Percentiles rank a stretch among this genome's conserved stretches.
Conservation (phyloP, 2,797 vertebrate genomes). For the Cephalopachus bancanus region DNA sequence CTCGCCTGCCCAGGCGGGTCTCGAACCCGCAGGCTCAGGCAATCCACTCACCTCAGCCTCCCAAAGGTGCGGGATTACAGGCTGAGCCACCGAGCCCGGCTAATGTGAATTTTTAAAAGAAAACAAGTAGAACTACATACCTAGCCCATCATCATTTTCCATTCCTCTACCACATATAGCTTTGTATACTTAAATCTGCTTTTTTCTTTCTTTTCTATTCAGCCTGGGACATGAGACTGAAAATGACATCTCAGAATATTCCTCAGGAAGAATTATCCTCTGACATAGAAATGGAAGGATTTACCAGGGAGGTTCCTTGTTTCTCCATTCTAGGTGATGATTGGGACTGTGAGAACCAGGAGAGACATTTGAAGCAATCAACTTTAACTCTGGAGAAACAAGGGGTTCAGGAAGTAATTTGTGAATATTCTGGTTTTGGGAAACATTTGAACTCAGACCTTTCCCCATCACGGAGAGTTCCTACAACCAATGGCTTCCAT, state of each 20-base stretch:
- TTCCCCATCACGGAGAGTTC: slow-evolving; percentile 22
- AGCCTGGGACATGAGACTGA: slow-evolving; percentile 51
- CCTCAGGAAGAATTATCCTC: slow-evolving; percentile 17
- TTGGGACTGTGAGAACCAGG: slow-evolving; percentile 52
- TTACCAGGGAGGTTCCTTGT: neutral
- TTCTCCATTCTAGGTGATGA: slow-evolving; percentile 11
- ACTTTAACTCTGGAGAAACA: slow-evolving; percentile 53
- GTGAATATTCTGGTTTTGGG: slow-evolving; percentile 49
- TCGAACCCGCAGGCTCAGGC: no score
- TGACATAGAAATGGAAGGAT: slow-evolving; percentile 70
- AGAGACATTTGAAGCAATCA: slow-evolving; percentile 46
- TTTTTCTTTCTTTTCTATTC: slow-evolving; percentile 65
- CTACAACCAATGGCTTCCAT: slow-evolving; percentile 52
- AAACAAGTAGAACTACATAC: neutral
- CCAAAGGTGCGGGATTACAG: no score
- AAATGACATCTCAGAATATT: slow-evolving; percentile 64
- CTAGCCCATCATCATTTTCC: neutral
- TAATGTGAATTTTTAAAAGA: slow-evolving; percentile 19
- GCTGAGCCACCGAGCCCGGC: no score
- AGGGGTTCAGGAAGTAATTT: slow-evolving; percentile 26
- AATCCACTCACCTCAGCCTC: no score
- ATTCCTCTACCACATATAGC: neutral
- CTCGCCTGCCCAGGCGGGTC: no score
- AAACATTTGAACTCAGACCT: slow-evolving; percentile 47
- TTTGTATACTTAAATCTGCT: neutral